Conservation (phyloP, 2,888 invertebrate genomes). For the Acleris holmiana region DNA sequence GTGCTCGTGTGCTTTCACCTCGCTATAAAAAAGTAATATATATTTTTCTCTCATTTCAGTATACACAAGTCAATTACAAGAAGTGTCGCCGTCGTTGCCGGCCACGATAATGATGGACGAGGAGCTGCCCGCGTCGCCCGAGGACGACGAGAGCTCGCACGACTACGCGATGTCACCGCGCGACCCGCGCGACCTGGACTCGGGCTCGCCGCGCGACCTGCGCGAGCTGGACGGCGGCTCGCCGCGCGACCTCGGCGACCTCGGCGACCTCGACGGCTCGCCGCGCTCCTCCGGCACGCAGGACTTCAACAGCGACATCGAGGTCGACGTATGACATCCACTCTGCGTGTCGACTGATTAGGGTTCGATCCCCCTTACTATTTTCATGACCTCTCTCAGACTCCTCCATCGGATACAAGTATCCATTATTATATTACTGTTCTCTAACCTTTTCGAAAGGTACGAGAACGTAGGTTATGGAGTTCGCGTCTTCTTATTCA, state of each 20-base stretch:
- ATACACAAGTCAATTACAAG: constrained; percentile 76
- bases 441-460: too few relatives aligned
- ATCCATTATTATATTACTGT: background rate
- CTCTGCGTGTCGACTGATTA: constrained; percentile 62
- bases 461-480: background rate
- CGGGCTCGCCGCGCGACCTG: constrained; percentile 51
- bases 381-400: background rate
- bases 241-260: constrained; percentile 54
- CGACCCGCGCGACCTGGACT: constrained; percentile 49
- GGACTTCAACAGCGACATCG: constrained; percentile 70
- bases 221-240: constrained; percentile 54
- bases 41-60: constrained; percentile 55
- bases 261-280: constrained; percentile 53
- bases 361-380: constrained; percentile 39
- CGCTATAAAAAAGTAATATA: background rate
- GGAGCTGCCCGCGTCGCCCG: constrained; percentile 63
- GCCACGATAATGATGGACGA: constrained; percentile 83
- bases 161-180: constrained; percentile 60
- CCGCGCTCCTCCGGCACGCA: constrained; percentile 61
- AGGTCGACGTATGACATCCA: constrained; percentile 78
- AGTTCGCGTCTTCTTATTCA: background rate
- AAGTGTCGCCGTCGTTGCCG: constrained; percentile 76
- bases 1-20: too few relatives aligned
- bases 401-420: constrained; percentile 1
- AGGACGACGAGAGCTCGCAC: constrained; percentile 69